Evolutionary conservation across 2,113 vertebrate genomes (phyloP), one percentile per base, ranked within the genome.

Genomic region (Petromus typicus): DNA sequence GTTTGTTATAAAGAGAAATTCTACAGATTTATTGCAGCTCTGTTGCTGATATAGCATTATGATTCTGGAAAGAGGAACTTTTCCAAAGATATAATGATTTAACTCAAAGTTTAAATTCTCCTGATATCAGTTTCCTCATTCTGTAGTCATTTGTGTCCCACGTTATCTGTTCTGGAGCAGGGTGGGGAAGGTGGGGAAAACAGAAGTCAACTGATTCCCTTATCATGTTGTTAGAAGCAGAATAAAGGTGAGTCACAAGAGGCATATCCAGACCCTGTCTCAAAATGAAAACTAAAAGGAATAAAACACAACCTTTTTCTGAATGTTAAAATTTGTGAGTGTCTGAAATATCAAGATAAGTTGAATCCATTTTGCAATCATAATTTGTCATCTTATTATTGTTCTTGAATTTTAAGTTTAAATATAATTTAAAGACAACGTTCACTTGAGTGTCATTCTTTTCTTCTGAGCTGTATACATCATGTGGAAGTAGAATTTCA

Each of bases 311-410:
- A 32, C 25, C 27, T 84, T 78, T 61, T 63, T 17, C 27, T 88
- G 79, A 92, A 57, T 43, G 7, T 71, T 78, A 78, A 87, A 92
- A 84, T 90, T 32, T 32, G 18, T 51, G 20, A 93, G 30, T 76
- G 27, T 83, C 76, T 90, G 67, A 83, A 86, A 90, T 73, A 34
- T 76, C 57, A 82, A 78, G 37, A 86, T 69, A 30, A 61, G 12
- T 12, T 23, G 78, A 91, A 91, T 91, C 17, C 22, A 67, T 11
- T 92, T 91, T 83, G 27, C 37, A 63, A 18, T 63, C 30, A 64
- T 2, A 57, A 30, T 79, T 61, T 37, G 37, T 54, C 16, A 51
- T 67, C 4, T 8, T 59, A 6, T 69, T 43, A 59, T 43, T 66
- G n/a, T 61, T 32, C 40, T 87, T 56, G 30, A 91, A 76, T 66